Evolutionary conservation across 2,797 vertebrate genomes (phyloP), one percentile per base, ranked within the genome.

Genomic region (Mycteria americana): DNA sequence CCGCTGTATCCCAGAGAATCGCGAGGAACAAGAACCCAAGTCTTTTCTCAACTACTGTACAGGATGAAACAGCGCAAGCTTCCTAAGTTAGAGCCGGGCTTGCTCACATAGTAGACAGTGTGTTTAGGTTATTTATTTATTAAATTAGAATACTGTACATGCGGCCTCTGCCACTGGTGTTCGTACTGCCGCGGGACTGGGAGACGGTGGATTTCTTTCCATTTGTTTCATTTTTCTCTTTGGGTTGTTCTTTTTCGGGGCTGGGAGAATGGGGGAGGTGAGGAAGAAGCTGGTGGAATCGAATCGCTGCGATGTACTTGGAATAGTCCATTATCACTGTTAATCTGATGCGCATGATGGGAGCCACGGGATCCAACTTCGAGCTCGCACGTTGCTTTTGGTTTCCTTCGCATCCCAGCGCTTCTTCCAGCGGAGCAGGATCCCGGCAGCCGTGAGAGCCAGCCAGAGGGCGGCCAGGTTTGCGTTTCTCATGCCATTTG

Each of bases 91-190:
- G 97, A 98, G 97, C 98, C 93, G 89, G 95, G 97, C 95, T 95
- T 95, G 97, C 97, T 97, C 98, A 94, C 69, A 46, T 97, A 97
- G 97, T 97, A 97, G 97, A 97, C 96, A 78, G 95, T 97, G 97
- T 98, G 97, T 97, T 94, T 97, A 98, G 98, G 98, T 98, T 98
- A 98, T 99, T 99, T 99, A 99, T 99, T 99, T 99, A 99, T 99
- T 99, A 97, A 98, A 92, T 98, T 98, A 98, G 97, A 97, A 97
- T 98, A 95, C 97, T 97, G 92, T 97, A 97, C 97, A 93, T 74
- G 97, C 98, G 97, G 98, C 97, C 96, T 96, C 98, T 97, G 98
- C 98, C 98, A 97, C 98, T 98, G 98, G 96, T 98, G 97, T 97
- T 97, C 79, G 97, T 97, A 78, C 97, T 97, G 95, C 97, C 95